A percentile compares a stretch with the other conserved stretches of the same genome.
These are phyloP conservation scores for Megalurothrips usitatus DNA, from an alignment of 2,888 invertebrate genomes.

Conservation along the genomic window DNA sequence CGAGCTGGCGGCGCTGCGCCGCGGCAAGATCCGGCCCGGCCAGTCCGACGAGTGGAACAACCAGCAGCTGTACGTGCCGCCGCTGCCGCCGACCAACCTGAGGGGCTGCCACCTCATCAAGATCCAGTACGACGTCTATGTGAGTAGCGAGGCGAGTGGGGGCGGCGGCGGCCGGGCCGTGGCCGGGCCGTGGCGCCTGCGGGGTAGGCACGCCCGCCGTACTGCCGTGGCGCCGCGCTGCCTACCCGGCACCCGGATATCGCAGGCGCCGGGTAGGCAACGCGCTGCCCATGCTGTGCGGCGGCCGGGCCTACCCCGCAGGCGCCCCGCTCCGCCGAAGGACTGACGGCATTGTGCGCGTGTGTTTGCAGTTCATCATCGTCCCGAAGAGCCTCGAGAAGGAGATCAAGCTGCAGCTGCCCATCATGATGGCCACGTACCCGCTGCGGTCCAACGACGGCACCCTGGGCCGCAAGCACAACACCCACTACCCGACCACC, in stretches of 20 bases:
- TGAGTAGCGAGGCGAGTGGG: conserved; percentile 53
- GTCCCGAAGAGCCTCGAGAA: conserved; percentile 88
- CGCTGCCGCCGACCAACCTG: conserved; percentile 88
- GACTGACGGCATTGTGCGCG: too few species aligned
- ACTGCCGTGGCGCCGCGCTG: background rate
- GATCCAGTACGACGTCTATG: conserved; percentile 88
- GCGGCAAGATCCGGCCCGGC: conserved; percentile 77
- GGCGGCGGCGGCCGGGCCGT: too few species aligned
- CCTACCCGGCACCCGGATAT: conserved; percentile 20
- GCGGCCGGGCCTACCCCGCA: background rate
- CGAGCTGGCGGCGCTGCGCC: conserved; percentile 70
- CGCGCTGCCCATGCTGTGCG: background rate
- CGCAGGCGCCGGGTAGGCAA: conserved; percentile 26
- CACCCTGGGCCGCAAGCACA: conserved; percentile 57
- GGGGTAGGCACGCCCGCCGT: background rate
- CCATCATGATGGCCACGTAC: conserved; percentile 87
- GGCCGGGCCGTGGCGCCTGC: background rate
- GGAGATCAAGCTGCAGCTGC: conserved; percentile 85
- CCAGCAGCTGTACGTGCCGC: conserved; percentile 87
- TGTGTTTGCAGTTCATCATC: conserved; percentile 69
- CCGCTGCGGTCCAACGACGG: conserved; percentile 66
- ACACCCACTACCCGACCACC: conserved; percentile 89
- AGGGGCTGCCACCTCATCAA: conserved; percentile 90
- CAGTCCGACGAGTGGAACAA: conserved; percentile 80
- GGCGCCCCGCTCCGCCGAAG: background rate